phyloP scores from a whole-genome alignment of 1,140 invertebrate species.

The Panagrolaimus sp. region DNA sequence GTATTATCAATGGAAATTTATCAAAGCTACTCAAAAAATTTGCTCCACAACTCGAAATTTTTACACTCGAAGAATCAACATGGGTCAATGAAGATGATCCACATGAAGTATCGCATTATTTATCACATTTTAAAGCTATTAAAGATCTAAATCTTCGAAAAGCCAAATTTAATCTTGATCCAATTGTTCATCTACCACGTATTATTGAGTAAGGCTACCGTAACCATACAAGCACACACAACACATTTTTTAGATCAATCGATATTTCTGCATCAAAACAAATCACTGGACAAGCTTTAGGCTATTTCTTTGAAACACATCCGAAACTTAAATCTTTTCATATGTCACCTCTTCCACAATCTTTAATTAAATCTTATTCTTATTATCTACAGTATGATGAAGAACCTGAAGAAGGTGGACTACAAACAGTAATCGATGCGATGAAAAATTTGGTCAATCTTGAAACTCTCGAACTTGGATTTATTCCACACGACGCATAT shows the following conservation, averaged over 20 bases:
- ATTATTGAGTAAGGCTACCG: constrained; percentile 7
- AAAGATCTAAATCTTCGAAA: constrained; percentile 20
- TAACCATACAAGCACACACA: too few species aligned
- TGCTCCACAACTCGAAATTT: not conserved
- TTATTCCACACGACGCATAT: constrained; percentile 11
- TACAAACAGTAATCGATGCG: constrained; percentile 18
- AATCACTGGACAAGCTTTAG: constrained; percentile 21
- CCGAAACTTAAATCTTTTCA: constrained; percentile 18
- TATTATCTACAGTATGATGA: constrained; percentile 13
- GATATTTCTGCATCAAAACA: constrained; percentile 25
- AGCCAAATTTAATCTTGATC: constrained; percentile 13
- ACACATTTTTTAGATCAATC: constrained; percentile 33
- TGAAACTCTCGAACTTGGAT: constrained; percentile 13
- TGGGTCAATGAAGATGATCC: constrained; percentile 17
- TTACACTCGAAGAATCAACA: constrained; percentile 20
- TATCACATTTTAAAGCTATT: not conserved
- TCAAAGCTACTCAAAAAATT: constrained; percentile 12
- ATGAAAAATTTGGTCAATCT: not conserved
- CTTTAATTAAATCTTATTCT: constrained; percentile 14
- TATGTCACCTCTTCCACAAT: constrained; percentile 30
- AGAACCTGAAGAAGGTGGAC: constrained; percentile 3
- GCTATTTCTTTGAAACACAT: constrained; percentile 25
- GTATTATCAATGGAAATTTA: constrained; percentile 8
- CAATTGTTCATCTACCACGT: constrained; percentile 17
- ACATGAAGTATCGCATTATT: constrained; percentile 1